Base-by-base conservation (phyloP, 2,113 vertebrate genomes). In the Corythoichthys intestinalis region DNA sequence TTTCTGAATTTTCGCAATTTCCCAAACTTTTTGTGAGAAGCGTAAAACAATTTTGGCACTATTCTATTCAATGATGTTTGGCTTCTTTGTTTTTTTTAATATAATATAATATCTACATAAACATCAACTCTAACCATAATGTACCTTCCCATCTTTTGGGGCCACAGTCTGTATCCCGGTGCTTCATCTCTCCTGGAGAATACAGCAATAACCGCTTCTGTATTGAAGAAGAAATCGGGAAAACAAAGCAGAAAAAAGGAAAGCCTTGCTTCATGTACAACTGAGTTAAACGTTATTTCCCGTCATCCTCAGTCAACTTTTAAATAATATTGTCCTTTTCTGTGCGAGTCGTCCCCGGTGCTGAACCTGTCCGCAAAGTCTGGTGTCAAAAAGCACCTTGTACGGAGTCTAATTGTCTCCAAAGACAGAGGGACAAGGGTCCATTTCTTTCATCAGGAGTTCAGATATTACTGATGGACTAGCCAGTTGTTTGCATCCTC, bases 401-500 rank as follows among this genome's bases (percentile, higher is more conserved):
- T 62, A 66, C 73, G 37, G 49, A 44, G 84, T 79, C 76, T 80
- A 28, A 28, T 61, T 52, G 39, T 77, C 64, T 84, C 70, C 66
- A 61, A 11, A 14, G 66, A 75, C 59, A 48, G 61, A 59, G 72
- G 53, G 63, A 66, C 62, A 64, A 58, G 59, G 35, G 38, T 62
- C 73, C 48, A 14, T 56, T 59, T 67, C 69, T 71, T 37, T 35
- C 4, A 35, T 13, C 8, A 37, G 58, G 41, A 58, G 2, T 37
- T 4, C 4, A 1, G 63, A 52, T 12, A 28, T 88, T 82, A 92
- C 38, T 90, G 72, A 71, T 93, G 90, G 76, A 90, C 86, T 67
- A 93, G 76, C 92, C 92, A 93, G 81, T 85, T 89, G 86, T 91
- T 92, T 68, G 90, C 90, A 28, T 92, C 91, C 67, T 93, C 92